These are phyloP conservation scores for Strigops habroptila DNA, from an alignment of 2,113 vertebrate species.

Conservation along the genomic window DNA sequence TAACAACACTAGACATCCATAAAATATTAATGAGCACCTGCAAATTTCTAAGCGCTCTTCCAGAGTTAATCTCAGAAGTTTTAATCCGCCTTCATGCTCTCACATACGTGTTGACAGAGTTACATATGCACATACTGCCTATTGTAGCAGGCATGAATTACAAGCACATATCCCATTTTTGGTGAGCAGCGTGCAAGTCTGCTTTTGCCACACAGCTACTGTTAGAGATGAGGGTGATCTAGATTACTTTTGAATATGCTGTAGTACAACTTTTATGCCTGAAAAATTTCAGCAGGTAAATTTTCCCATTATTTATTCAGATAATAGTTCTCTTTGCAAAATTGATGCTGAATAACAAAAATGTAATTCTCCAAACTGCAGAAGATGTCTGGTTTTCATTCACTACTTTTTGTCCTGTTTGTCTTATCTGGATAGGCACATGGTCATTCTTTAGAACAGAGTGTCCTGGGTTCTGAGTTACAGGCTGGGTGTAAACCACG, in stretches of 20 bases:
- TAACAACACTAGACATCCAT: background rate
- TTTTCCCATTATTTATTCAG: background rate
- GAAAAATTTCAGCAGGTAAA: background rate
- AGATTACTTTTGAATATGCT: background rate
- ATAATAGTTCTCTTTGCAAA: background rate
- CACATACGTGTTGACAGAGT: background rate
- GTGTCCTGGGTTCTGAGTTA: too few relatives aligned
- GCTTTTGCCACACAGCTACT: background rate
- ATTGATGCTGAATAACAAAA: background rate
- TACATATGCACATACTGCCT: background rate
- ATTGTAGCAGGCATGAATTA: background rate
- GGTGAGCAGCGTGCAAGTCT: background rate
- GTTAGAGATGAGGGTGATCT: background rate
- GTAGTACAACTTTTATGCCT: background rate
- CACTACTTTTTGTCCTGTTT: background rate
- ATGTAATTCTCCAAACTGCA: background rate
- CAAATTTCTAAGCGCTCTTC: background rate
- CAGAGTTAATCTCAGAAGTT: background rate
- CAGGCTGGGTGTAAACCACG: too few relatives aligned
- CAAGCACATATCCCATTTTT: background rate
- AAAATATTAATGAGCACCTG: background rate
- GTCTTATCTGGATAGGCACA: background rate
- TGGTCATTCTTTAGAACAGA: background rate
- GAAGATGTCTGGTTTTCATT: background rate
- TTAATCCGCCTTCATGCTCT: background rate